Percentiles rank a stretch among this genome's conserved stretches.
phyloP scores from a whole-genome alignment of 2,113 vertebrate genomes.

The Saccopteryx bilineata region DNA sequence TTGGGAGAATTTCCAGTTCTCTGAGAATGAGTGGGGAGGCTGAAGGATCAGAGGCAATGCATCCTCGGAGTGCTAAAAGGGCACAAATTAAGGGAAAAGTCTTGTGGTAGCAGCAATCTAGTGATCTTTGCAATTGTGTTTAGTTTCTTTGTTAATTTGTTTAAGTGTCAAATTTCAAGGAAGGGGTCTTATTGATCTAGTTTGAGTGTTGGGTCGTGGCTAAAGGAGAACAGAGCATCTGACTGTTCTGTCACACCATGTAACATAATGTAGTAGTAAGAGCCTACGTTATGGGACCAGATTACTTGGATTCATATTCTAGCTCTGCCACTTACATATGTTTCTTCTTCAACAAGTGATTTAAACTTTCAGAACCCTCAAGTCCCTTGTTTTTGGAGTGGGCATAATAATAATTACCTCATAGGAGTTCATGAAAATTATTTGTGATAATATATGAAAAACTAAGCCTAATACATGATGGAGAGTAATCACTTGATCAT shows the following conservation, averaged over 20 bases:
- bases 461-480: not conserved
- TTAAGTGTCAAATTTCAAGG: not conserved
- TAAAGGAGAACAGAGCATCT: not conserved
- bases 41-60: not conserved
- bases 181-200: not conserved
- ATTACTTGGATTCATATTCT: not conserved
- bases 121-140: not conserved
- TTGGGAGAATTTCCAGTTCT: not conserved
- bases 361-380: not conserved
- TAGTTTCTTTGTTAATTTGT: not conserved
- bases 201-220: not conserved
- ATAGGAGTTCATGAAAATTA: not conserved
- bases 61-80: not conserved
- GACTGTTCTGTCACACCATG: not conserved
- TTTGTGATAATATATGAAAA: not conserved
- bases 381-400: not conserved
- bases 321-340: not conserved
- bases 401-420: not conserved
- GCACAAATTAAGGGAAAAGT: not conserved
- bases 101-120: not conserved
- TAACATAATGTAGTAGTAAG: not conserved
- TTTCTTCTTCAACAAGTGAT: constrained; percentile 8
- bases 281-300: not conserved
- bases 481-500: not conserved
- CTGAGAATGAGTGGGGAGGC: not conserved